Percentiles rank a stretch among this genome's conserved stretches.
Conservation (phyloP, 2,113 vertebrate genomes). For the Platichthys stellatus region DNA sequence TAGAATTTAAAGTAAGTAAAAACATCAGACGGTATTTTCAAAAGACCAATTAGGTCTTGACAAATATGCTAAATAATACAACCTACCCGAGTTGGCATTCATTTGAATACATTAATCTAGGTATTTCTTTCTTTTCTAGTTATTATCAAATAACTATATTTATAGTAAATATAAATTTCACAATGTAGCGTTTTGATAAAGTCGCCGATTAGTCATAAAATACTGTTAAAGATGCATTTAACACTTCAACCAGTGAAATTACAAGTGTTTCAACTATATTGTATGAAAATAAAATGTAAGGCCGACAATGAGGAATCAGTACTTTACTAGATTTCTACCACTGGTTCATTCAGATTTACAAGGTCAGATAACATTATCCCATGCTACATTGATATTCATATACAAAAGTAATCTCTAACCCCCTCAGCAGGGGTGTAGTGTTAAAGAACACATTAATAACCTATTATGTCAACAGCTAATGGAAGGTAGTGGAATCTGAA, state of each 20-base stretch:
- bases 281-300: not conserved
- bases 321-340: too few relatives aligned
- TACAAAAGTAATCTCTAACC: not conserved
- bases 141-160: not conserved
- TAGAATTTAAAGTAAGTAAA: not conserved
- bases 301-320: not conserved
- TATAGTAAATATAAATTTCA: not conserved
- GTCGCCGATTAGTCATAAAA: not conserved
- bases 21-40: too few relatives aligned
- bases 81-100: not conserved
- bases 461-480: not conserved
- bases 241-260: not conserved
- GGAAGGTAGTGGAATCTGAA: too few relatives aligned
- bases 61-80: not conserved
- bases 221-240: not conserved
- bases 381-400: not conserved
- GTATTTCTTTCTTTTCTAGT: too few relatives aligned
- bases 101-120: not conserved
- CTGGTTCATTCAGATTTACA: not conserved
- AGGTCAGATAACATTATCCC: not conserved
- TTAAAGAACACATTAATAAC: not conserved
- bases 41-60: not conserved
- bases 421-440: not conserved
- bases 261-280: not conserved
- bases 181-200: not conserved